phyloP scores from a whole-genome alignment of 2,113 vertebrate genomes.

The Petrocephalus zakoni region DNA sequence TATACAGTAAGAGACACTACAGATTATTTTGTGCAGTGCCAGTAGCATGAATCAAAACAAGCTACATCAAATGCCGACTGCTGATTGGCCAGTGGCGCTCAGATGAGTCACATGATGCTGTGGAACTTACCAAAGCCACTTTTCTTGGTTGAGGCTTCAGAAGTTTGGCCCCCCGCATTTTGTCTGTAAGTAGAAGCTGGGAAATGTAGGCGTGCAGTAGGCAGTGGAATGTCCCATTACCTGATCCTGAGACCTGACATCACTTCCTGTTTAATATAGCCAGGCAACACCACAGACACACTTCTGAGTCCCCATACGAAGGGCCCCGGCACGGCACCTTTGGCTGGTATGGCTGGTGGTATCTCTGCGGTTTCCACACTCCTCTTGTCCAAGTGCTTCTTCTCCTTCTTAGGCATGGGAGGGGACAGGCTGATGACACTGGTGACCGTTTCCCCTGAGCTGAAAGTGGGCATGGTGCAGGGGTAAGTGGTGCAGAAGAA shows the following conservation, averaged over 20 bases:
- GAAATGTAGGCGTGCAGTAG: slow-evolving; percentile 25
- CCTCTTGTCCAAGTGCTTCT: slow-evolving; percentile 63
- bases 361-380: slow-evolving; percentile 62
- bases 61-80: not conserved
- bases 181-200: slow-evolving; percentile 71
- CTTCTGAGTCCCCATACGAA: not conserved
- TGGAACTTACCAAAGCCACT: slow-evolving; percentile 75
- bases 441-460: slow-evolving; percentile 84
- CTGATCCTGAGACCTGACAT: not conserved
- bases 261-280: not conserved
- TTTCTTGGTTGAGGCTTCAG: slow-evolving; percentile 82
- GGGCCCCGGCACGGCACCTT: slow-evolving; percentile 65
- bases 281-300: not conserved
- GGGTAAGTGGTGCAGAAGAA: not conserved
- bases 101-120: not conserved
- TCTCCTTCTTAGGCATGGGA: slow-evolving; percentile 75
- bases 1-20: not conserved
- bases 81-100: not conserved
- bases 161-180: slow-evolving; percentile 78
- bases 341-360: slow-evolving; percentile 84
- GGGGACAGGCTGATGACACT: slow-evolving; percentile 72
- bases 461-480: slow-evolving; percentile 38
- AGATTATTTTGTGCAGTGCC: not conserved
- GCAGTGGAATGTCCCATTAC: not conserved
- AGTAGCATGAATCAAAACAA: not conserved